phyloP scores from a whole-genome alignment of 2,113 vertebrate species.

The Bambusicola thoracicus region DNA sequence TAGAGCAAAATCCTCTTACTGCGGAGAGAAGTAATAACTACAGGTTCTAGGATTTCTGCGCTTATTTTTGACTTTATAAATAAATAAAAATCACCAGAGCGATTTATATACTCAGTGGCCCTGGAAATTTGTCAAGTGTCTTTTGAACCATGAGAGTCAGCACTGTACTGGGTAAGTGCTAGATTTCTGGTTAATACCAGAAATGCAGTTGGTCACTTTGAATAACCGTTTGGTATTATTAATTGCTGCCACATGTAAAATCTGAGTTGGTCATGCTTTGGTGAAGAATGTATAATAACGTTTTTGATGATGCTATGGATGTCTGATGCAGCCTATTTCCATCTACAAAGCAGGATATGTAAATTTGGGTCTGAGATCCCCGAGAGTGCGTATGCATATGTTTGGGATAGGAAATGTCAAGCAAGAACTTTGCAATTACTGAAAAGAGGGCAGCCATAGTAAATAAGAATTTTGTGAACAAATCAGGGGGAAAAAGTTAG shows the following conservation, averaged over 20 bases:
- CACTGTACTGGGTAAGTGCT: background rate
- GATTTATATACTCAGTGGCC: background rate
- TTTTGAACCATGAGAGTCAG: background rate
- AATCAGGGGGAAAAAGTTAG: background rate
- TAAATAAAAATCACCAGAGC: conserved; percentile 28
- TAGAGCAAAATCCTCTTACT: conserved; percentile 40
- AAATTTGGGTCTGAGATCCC: background rate
- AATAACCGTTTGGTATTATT: background rate
- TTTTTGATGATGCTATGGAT: background rate
- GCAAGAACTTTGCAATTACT: background rate
- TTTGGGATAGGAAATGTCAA: background rate
- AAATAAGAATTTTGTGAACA: background rate
- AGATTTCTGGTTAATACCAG: background rate
- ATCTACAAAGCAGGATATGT: background rate
- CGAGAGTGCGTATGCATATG: background rate
- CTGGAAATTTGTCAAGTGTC: background rate
- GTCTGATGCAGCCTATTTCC: background rate
- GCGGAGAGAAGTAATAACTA: conserved; percentile 46
- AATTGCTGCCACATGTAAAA: background rate
- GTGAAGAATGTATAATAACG: background rate
- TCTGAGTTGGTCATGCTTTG: background rate
- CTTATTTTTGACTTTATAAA: conserved; percentile 36
- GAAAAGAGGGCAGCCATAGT: background rate
- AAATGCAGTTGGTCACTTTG: background rate
- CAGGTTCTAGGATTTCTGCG: conserved; percentile 9